Conservation (phyloP, 2,888 invertebrate genomes). For the Carabus problematicus region DNA sequence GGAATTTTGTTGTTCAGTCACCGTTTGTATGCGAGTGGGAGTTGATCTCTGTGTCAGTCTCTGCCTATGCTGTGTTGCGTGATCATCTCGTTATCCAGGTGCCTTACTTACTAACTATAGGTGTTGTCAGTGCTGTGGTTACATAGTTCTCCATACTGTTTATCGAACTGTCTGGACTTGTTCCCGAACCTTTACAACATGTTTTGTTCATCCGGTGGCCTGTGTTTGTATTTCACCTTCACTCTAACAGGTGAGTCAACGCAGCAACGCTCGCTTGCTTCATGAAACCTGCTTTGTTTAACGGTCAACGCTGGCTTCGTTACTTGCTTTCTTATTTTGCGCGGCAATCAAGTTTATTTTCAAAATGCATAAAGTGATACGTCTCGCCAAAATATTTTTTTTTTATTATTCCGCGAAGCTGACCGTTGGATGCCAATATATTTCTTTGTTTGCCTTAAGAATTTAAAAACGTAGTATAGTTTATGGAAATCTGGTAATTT, state of each 20-base stretch:
- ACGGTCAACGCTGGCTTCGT: slow-evolving; percentile 10
- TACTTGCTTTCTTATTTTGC: too few species aligned
- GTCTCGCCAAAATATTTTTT: too few species aligned
- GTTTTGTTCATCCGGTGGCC: slow-evolving; percentile 16
- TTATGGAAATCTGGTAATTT: too few species aligned
- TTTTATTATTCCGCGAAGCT: too few species aligned
- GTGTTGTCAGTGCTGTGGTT: slow-evolving; percentile 32
- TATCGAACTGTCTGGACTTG: slow-evolving; percentile 10
- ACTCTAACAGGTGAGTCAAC: slow-evolving; percentile 40
- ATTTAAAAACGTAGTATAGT: too few species aligned
- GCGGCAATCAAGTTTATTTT: too few species aligned
- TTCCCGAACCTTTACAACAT: slow-evolving; percentile 11
- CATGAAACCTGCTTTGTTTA: neutral
- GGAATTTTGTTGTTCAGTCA: slow-evolving; percentile 38
- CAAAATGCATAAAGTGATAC: too few species aligned
- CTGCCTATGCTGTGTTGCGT: slow-evolving; percentile 23
- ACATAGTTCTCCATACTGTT: neutral
- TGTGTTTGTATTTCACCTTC: slow-evolving; percentile 32
- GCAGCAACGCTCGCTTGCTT: neutral
- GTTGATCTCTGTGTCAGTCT: slow-evolving; percentile 20
- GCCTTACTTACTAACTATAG: slow-evolving; percentile 20
- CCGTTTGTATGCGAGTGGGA: slow-evolving; percentile 33
- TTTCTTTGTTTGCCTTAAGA: too few species aligned
- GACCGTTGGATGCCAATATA: too few species aligned
- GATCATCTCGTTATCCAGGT: slow-evolving; percentile 30